phyloP scores from a whole-genome alignment of 2,113 vertebrate species.

The Podarcis raffonei region DNA sequence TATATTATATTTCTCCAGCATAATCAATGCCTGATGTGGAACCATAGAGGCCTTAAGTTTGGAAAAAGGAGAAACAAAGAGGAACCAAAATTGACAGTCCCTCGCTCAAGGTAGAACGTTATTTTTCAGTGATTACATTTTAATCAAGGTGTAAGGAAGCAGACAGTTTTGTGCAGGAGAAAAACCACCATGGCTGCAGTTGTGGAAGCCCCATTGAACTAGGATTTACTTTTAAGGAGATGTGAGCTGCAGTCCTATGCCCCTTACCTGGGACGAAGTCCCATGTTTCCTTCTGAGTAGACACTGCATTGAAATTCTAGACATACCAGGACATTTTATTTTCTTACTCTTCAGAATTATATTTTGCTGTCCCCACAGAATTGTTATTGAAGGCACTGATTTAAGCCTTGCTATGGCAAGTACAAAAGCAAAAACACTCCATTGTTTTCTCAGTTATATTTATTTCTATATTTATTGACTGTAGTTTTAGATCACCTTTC shows the following conservation, averaged over 20 bases:
- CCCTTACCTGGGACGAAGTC: no score
- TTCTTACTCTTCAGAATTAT: not conserved
- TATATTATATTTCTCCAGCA: no score
- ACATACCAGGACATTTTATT: not conserved
- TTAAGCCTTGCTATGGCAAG: not conserved
- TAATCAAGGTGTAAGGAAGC: not conserved
- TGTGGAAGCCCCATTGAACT: not conserved
- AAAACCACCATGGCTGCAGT: not conserved
- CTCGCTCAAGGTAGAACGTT: no score
- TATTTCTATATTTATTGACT: no score
- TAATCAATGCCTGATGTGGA: no score
- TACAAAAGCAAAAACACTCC: not conserved
- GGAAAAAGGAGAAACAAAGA: no score
- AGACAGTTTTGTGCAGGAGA: not conserved
- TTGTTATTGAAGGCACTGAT: not conserved
- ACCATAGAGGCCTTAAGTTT: no score
- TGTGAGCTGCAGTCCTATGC: no score
- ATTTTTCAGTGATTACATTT: not conserved
- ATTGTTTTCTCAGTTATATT: not conserved
- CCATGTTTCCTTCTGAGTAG: not conserved
- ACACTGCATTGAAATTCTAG: not conserved
- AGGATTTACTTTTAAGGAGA: no score
- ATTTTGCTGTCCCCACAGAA: not conserved
- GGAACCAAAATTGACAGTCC: no score
- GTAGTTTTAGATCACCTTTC: no score